phyloP scores from a whole-genome alignment of 2,113 vertebrate species.

The Ornithorhynchus anatinus region DNA sequence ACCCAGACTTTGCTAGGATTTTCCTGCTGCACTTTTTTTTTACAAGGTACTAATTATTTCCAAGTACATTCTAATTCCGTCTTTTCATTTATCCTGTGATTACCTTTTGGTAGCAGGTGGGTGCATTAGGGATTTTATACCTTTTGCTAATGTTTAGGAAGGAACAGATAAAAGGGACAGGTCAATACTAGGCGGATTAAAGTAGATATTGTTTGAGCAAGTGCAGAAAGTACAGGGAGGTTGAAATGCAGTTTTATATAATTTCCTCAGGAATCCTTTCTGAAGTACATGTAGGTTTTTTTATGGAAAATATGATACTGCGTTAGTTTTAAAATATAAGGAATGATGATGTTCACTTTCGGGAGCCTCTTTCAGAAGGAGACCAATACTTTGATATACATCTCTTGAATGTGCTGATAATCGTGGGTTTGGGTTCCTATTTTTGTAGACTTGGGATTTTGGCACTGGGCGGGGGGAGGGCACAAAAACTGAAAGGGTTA shows the following conservation, averaged over 20 bases:
- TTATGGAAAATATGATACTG: not conserved
- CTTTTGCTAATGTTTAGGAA: too few relatives aligned
- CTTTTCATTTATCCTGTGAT: not conserved
- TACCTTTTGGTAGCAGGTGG: not conserved
- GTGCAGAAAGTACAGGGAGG: not conserved
- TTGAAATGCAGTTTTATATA: not conserved
- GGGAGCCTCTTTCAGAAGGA: not conserved
- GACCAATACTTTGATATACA: not conserved
- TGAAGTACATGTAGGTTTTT: constrained; percentile 22
- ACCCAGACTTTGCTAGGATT: not conserved
- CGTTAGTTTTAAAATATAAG: constrained; percentile 9
- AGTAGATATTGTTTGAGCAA: too few relatives aligned
- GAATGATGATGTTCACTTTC: not conserved
- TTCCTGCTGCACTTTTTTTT: not conserved
- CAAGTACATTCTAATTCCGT: not conserved
- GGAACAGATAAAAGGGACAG: not conserved
- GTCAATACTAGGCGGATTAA: too few relatives aligned
- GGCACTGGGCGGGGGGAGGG: too few relatives aligned
- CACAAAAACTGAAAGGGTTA: too few relatives aligned
- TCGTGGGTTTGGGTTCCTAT: constrained; percentile 7
- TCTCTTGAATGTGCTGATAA: constrained; percentile 25
- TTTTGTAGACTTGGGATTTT: constrained; percentile 37
- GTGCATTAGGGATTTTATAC: too few relatives aligned
- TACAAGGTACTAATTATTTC: not conserved
- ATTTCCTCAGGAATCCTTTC: not conserved